Evolutionary conservation across 1,140 invertebrate species (phyloP), one percentile per base, ranked within the genome.

Genomic region (Drosophila navojoa): DNA sequence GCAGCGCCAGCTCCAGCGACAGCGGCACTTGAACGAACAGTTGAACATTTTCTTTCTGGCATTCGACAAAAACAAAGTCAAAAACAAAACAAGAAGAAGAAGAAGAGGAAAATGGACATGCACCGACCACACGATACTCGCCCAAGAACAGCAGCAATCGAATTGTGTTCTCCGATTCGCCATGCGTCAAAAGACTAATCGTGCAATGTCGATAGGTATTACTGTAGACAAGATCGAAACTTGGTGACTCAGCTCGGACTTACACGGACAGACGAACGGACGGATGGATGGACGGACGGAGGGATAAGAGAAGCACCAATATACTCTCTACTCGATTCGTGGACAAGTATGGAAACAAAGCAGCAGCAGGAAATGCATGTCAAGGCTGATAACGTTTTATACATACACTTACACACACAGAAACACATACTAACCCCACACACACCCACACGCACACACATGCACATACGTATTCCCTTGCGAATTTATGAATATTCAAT

Each of bases 401-500:
- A 59, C 62, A 52, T 35, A 66, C 63, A 71, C 58, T 35, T 22
- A 22, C 35, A 35, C 32, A 61, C 70, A 67, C 25, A n/a, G n/a
- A n/a, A n/a, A n/a, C n/a, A n/a, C n/a, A n/a, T n/a, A 25, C 52
- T 29, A 13, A 9, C 61, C 2, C 38, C 38, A 47, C 7, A 52
- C 57, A 54, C 35, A 16, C 22, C 44, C 38, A 25, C 4, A 10
- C 40, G 10, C n/a, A 32, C 16, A 40, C 13, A 40, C 19, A 57
- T 7, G 44, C 22, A 13, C 25, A 58, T 47, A 75, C 32, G 7
- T 44, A 29, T 29, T 52, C 45, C 44, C 58, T 22, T 58, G 29
- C 40, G 35, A 62, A 84, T 82, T 85, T 84, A 84, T 84, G 80
- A 84, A 84, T 84, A 84, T 84, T 84, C 69, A 84, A 85, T 85